Evolutionary conservation across 2,797 vertebrate species (phyloP).

Genomic region (Bryconaethiops microstoma): DNA sequence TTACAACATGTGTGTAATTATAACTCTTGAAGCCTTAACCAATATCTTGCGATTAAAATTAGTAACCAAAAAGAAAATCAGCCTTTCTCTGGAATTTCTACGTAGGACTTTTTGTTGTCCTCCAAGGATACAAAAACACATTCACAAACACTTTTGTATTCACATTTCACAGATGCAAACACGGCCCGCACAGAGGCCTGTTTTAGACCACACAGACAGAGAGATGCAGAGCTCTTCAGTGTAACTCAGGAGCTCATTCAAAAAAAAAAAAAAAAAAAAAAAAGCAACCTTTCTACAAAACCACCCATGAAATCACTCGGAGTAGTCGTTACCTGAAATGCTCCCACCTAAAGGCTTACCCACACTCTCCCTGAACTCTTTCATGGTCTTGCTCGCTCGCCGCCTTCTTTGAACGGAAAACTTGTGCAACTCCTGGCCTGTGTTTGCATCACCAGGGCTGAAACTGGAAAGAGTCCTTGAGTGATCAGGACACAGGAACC

Average conservation of each 20-base stretch:
- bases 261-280: not conserved
- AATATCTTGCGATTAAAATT: no score
- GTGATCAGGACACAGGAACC: constrained; percentile 49
- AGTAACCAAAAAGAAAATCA: not conserved
- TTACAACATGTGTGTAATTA: no score
- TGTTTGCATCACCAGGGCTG: constrained; percentile 41
- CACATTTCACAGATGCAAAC: not conserved
- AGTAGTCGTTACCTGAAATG: constrained; percentile 26
- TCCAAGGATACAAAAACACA: not conserved
- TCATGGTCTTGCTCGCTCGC: constrained; percentile 18
- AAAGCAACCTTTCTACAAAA: constrained; percentile 20
- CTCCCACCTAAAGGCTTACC: constrained; percentile 40
- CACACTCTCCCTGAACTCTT: constrained; percentile 46
- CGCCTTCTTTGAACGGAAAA: constrained; percentile 47
- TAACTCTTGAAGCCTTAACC: no score
- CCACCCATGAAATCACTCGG: not conserved
- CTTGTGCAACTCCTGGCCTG: constrained; percentile 44
- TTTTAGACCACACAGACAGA: constrained; percentile 14
- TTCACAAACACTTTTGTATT: not conserved
- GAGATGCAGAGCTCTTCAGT: constrained; percentile 12
- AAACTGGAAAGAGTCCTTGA: constrained; percentile 49
- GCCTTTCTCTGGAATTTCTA: not conserved
- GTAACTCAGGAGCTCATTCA: not conserved
- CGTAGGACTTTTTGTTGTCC: not conserved
- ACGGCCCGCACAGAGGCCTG: not conserved